Conservation (phyloP, 2,113 vertebrate species). For the Labeo catla region DNA sequence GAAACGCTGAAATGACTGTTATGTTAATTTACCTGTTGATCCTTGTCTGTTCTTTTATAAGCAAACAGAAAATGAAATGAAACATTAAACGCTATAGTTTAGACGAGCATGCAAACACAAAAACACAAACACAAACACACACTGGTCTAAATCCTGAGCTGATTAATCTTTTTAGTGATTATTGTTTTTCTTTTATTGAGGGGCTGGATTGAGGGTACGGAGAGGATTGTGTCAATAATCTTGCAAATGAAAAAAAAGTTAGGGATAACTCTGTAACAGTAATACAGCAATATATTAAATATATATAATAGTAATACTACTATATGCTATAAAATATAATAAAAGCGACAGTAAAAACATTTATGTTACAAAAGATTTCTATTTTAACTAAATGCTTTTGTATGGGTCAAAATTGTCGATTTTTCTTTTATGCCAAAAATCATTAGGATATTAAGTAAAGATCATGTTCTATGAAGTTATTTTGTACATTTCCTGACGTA, state of each 20-base stretch:
- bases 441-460: too few species aligned
- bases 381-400: too few species aligned
- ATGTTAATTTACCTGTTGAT: conserved; percentile 57
- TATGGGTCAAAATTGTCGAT: too few species aligned
- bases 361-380: too few species aligned
- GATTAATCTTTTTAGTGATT: conserved; percentile 65
- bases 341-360: neutral
- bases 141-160: conserved; percentile 61
- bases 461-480: too few species aligned
- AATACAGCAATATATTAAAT: neutral
- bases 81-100: conserved; percentile 14
- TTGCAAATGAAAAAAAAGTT: neutral
- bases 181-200: conserved; percentile 21
- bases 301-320: neutral
- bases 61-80: conserved; percentile 52
- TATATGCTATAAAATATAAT: neutral
- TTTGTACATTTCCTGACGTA: too few species aligned
- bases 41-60: conserved; percentile 61
- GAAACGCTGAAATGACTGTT: conserved; percentile 61
- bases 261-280: neutral
- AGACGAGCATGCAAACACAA: neutral
- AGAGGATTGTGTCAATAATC: neutral
- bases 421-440: too few species aligned
- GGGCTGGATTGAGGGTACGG: neutral
- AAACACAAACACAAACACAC: conserved; percentile 32